A percentile compares a stretch with the other conserved stretches of the same genome.
Evolutionary conservation across 2,797 vertebrate genomes (phyloP).

Genomic region (Ptychobarbus kaznakovi): DNA sequence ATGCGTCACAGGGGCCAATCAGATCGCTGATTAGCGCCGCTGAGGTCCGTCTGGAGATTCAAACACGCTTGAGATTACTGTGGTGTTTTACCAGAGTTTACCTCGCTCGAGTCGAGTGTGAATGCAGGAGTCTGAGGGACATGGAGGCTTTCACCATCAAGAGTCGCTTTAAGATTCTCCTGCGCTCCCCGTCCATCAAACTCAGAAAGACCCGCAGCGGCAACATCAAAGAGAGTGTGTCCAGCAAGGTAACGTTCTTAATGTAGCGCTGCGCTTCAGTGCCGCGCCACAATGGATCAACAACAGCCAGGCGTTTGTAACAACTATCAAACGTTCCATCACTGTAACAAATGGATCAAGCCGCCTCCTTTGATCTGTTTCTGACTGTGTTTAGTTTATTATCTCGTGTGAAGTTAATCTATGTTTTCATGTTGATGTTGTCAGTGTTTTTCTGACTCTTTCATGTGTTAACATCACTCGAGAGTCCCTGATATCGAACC

Average conservation of each 20-base stretch:
- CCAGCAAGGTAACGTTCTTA: constrained; percentile 64
- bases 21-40: background rate
- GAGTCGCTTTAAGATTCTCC: constrained; percentile 73
- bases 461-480: background rate
- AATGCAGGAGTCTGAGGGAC: constrained; percentile 52
- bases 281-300: background rate
- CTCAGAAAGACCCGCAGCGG: constrained; percentile 57
- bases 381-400: background rate
- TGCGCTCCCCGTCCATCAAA: constrained; percentile 71
- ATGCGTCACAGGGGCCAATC: constrained; percentile 16
- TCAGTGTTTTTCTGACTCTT: background rate
- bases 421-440: background rate
- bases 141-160: constrained; percentile 73
- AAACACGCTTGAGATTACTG: background rate
- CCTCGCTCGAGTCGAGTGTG: no score
- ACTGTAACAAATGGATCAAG: background rate
- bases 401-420: background rate
- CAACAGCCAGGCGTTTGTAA: background rate
- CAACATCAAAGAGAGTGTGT: constrained; percentile 55
- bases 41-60: background rate
- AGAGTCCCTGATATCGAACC: background rate
- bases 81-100: background rate
- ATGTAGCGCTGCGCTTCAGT: background rate
- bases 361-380: background rate
- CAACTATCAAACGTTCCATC: background rate